phyloP scores from a whole-genome alignment of 2,113 vertebrate genomes.

The Pygoscelis adeliae region DNA sequence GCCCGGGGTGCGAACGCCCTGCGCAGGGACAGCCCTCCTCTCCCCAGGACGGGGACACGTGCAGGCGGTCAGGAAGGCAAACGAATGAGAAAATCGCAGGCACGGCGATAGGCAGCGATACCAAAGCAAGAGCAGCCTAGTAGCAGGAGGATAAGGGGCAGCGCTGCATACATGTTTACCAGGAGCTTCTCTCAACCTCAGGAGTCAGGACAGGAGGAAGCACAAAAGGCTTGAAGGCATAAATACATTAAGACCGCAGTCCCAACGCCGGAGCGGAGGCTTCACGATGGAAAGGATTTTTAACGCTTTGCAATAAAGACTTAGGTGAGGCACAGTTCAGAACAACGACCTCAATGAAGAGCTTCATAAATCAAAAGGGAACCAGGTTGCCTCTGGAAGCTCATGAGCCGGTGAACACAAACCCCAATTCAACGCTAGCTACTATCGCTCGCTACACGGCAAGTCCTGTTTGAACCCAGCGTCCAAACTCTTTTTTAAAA shows the following conservation, averaged over 20 bases:
- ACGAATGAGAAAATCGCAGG: accelerated
- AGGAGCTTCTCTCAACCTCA: background rate
- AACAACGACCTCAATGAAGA: background rate
- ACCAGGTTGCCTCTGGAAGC: background rate
- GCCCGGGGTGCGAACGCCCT: no score
- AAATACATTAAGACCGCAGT: background rate
- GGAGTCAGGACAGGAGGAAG: background rate
- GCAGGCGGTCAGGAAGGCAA: background rate
- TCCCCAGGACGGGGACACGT: accelerated
- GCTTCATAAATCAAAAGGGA: background rate
- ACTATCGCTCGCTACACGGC: background rate
- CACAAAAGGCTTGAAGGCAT: background rate
- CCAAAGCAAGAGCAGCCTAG: background rate
- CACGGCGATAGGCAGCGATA: accelerated
- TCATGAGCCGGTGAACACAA: background rate
- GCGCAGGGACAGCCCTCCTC: background rate
- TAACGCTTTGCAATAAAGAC: background rate
- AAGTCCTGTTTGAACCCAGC: background rate
- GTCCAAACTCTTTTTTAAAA: background rate
- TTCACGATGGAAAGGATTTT: background rate
- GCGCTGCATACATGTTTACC: background rate
- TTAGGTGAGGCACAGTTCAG: background rate
- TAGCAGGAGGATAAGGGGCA: background rate
- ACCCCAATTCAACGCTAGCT: background rate
- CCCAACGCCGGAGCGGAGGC: accelerated